A percentile compares a stretch with the other conserved stretches of the same genome.
Conservation (phyloP, 2,888 invertebrate genomes). For the Cancer borealis region DNA sequence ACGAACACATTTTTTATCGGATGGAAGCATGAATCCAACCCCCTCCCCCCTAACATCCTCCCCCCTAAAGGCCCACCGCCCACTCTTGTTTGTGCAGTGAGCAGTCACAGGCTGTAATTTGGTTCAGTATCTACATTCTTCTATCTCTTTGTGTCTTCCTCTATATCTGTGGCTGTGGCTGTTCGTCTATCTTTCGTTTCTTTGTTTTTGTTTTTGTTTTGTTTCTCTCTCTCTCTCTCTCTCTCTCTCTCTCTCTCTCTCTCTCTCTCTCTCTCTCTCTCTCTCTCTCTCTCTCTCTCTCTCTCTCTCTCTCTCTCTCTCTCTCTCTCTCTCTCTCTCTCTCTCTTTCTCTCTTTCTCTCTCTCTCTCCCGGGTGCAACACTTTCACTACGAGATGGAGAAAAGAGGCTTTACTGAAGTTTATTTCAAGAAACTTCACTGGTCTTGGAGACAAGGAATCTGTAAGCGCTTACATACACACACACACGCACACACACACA, state of each 20-base stretch:
- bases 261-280: neutral
- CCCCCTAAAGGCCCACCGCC: neutral
- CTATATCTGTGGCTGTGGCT: neutral
- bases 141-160: neutral
- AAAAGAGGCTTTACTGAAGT: conserved; percentile 11
- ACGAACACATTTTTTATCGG: conserved; percentile 27
- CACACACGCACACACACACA: conserved; percentile 5
- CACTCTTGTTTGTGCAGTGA: neutral
- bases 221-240: too few relatives aligned
- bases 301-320: conserved; percentile 8
- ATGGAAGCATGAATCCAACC: neutral
- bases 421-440: conserved; percentile 1
- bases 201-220: neutral
- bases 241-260: neutral
- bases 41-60: neutral
- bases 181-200: neutral
- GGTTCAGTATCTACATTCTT: neutral
- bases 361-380: neutral
- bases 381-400: neutral
- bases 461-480: conserved; percentile 10
- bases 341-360: neutral
- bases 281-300: neutral
- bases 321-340: conserved; percentile 22
- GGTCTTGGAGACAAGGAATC: neutral
- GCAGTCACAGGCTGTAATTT: neutral